A percentile compares a stretch with the other conserved stretches of the same genome.
Conservation (phyloP, 2,797 vertebrate species). For the Microctenopoma stevenorrisi region DNA sequence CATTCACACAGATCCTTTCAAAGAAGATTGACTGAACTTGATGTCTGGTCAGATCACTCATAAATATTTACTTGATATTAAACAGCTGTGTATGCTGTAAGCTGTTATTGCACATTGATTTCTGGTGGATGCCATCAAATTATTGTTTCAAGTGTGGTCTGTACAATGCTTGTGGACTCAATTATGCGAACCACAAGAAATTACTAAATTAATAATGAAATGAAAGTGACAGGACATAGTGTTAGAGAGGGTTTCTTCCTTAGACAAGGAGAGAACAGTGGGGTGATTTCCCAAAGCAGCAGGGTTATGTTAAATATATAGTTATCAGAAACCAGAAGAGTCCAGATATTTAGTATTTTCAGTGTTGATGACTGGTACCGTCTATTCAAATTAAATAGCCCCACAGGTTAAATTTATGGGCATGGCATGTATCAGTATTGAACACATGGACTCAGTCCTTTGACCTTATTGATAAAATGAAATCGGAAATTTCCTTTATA, state of each 20-base stretch:
- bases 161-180: conserved; percentile 64
- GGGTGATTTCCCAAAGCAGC: conserved; percentile 10
- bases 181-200: conserved; percentile 64
- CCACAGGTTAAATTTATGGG: conserved; percentile 54
- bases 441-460: conserved; percentile 77
- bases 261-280: conserved; percentile 2
- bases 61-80: conserved; percentile 99
- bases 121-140: conserved; percentile 85
- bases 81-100: conserved; percentile 86
- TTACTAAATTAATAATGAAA: conserved; percentile 78
- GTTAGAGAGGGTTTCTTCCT: conserved; percentile 20
- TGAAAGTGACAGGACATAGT: conserved; percentile 41
- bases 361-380: conserved; percentile 9
- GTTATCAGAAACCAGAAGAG: conserved; percentile 21
- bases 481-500: conserved; percentile 87
- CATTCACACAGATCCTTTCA: conserved; percentile 96
- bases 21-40: conserved; percentile 98
- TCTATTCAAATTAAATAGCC: conserved; percentile 35
- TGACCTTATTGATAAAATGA: conserved; percentile 86
- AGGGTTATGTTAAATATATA: conserved; percentile 4
- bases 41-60: conserved; percentile 97
- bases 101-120: conserved; percentile 94
- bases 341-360: not conserved
- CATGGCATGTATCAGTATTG: conserved; percentile 72
- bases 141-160: conserved; percentile 82